Evolutionary conservation across 2,113 vertebrate species (phyloP), one percentile per base, ranked within the genome.

Genomic region (Sceloporus undulatus): DNA sequence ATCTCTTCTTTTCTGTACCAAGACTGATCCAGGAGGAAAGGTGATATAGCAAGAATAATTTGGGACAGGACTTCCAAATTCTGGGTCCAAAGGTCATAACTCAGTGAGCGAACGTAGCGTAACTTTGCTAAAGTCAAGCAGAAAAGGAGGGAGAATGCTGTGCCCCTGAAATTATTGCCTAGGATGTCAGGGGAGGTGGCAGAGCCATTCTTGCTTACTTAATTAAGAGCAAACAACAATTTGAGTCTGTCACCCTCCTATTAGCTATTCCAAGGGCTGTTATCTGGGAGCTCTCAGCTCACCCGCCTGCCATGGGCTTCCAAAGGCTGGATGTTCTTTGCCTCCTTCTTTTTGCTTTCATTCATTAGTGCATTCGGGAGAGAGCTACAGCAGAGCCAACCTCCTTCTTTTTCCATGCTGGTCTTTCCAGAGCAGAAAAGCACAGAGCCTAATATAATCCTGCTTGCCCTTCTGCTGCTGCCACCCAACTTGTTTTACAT

Each of bases 181-280:
- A 87, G 92, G 90, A 88, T 95, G 93, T 94, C 94, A 93, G 89
- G 94, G 93, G 93, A 92, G 94, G 94, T 92, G 91, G 94, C 87
- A 92, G 92, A 93, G 91, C 92, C 85, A 85, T 93, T 94, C 93
- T 93, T 94, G 94, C 95, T 96, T 93, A 94, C 93, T 96, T 94
- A 95, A 95, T 95, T 95, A 94, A 95, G 93, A 95, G 94, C 95
- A 96, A 96, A 95, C 93, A 95, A 93, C 95, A 95, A 94, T 95
- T 95, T 94, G 93, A 91, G 16, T 89, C 92, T 95, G 91, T 91
- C 94, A 94, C 95, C 94, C 95, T 94, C 94, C 95, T 88, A 95
- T 95, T 94, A 94, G 91, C 88, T 91, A 87, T 80, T 90, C 82
- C 0, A 88, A 91, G 88, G 91, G 88, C 90, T 85, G n/a, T 0